These are phyloP conservation scores for Brachionus rubens DNA, from an alignment of 1,140 invertebrate genomes.

Conservation along the genomic window DNA sequence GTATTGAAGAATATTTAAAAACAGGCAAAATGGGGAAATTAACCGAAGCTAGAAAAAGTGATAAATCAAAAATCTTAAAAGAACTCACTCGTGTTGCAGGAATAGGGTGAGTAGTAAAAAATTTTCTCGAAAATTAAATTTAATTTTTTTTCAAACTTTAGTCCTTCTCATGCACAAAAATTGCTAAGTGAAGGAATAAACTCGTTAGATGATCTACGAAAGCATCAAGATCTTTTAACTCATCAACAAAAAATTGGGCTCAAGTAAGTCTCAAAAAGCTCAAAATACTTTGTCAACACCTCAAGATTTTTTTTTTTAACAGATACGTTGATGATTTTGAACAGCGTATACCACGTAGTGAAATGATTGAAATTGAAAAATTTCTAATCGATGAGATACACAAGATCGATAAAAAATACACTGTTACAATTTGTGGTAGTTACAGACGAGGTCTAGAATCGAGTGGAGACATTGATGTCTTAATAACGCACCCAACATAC, in stretches of 20 bases:
- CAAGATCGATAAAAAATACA: conserved; percentile 63
- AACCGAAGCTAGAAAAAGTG: conserved; percentile 61
- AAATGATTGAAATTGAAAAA: conserved; percentile 55
- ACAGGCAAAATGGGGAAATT: conserved; percentile 76
- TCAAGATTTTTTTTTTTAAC: no score
- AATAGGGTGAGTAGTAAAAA: conserved; percentile 63
- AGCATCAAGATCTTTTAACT: conserved; percentile 66
- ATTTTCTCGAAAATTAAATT: neutral
- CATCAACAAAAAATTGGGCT: conserved; percentile 74
- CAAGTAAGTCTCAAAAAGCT: no score
- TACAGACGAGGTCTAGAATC: conserved; percentile 65
- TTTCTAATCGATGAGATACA: conserved; percentile 49
- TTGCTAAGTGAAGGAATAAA: conserved; percentile 67
- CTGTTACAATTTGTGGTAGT: conserved; percentile 73
- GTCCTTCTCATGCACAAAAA: conserved; percentile 73
- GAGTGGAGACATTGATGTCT: conserved; percentile 74
- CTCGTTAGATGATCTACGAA: conserved; percentile 68
- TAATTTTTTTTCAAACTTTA: conserved; percentile 47
- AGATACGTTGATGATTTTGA: conserved; percentile 64
- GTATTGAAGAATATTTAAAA: conserved; percentile 75
- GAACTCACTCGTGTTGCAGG: conserved; percentile 71
- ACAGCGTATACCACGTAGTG: conserved; percentile 61
- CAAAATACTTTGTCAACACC: no score
- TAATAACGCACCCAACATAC: conserved; percentile 69
- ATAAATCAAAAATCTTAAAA: conserved; percentile 70